phyloP scores from a whole-genome alignment of 2,113 vertebrate species.

The Illadopsis cleaveri region DNA sequence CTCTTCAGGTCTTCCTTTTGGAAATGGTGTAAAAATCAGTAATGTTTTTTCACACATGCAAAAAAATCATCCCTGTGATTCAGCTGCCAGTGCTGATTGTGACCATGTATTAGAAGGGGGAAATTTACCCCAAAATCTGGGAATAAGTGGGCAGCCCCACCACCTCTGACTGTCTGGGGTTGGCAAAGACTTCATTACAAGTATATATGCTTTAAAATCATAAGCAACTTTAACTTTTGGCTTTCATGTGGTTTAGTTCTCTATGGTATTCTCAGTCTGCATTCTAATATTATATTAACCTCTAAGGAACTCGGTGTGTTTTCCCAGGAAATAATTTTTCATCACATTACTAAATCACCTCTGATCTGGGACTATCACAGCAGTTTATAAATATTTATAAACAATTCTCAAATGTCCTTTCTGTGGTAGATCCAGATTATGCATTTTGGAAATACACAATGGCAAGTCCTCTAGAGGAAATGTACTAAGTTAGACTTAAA shows the following conservation, averaged over 20 bases:
- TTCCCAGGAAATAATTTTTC: neutral
- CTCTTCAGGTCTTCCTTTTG: neutral
- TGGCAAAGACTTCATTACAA: neutral
- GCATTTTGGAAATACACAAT: neutral
- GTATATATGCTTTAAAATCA: neutral
- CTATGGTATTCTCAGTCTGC: neutral
- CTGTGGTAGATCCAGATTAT: neutral
- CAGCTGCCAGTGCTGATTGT: neutral
- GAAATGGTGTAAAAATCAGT: neutral
- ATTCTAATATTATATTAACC: neutral
- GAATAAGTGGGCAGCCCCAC: neutral
- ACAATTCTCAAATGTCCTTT: neutral
- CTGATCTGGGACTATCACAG: neutral
- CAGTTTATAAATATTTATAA: slow-evolving; percentile 14
- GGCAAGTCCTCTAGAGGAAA: neutral
- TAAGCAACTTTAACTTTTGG: neutral
- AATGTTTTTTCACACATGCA: neutral
- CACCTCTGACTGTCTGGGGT: neutral
- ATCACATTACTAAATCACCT: neutral
- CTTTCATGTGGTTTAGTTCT: neutral
- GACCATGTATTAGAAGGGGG: neutral
- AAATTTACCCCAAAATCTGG: neutral
- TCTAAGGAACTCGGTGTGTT: neutral
- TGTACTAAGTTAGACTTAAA: neutral
- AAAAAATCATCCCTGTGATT: neutral